Evolutionary conservation across 2,888 invertebrate species (phyloP).

Genomic region (Cybosia mesomella): DNA sequence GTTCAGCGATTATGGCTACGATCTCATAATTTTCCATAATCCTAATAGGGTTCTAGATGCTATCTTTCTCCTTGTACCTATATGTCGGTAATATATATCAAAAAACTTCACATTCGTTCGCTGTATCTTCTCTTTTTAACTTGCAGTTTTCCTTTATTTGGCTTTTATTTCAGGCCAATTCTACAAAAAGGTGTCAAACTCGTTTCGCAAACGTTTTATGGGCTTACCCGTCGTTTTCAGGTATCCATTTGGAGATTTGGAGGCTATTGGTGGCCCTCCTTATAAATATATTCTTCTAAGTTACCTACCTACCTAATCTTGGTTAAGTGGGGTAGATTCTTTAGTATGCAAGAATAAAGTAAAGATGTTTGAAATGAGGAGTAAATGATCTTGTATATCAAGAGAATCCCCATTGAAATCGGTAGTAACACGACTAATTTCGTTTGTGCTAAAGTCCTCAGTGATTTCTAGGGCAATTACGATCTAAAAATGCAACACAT

Average conservation of each 20-base stretch:
- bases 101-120: neutral
- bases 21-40: neutral
- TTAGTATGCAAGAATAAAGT: slow-evolving; percentile 4
- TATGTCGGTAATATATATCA: neutral
- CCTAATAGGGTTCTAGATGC: no score
- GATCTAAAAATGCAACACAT: no score
- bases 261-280: neutral
- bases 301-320: neutral
- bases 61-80: neutral
- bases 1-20: no score
- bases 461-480: no score
- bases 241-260: neutral
- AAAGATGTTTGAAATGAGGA: neutral
- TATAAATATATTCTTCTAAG: slow-evolving; percentile 4
- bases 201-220: slow-evolving; percentile 4
- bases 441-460: no score
- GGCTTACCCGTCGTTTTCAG: neutral
- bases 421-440: neutral
- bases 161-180: slow-evolving; percentile 1
- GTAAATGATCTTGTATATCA: neutral
- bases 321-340: neutral
- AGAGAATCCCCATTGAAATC: neutral
- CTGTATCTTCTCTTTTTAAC: neutral
- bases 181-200: slow-evolving; percentile 2
- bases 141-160: slow-evolving; percentile 1